Evolutionary conservation across 53 echinoderm and acorn worm species (phyloP).

Genomic region (Hippasteria phrygiana): DNA sequence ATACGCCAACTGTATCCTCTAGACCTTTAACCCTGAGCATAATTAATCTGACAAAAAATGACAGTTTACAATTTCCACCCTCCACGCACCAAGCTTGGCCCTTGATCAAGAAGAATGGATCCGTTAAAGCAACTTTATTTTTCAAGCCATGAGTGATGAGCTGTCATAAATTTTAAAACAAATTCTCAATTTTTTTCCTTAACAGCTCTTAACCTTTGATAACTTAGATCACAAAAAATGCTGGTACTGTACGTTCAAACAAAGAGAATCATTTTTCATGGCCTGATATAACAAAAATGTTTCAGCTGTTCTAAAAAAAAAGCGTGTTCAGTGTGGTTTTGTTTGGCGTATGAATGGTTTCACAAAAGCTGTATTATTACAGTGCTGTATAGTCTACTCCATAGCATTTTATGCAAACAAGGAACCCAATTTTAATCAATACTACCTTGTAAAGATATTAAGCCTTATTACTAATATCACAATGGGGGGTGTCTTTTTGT

Average conservation of each 20-base stretch:
- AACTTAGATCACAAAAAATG: neutral
- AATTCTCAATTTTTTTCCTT: neutral
- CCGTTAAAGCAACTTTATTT: neutral
- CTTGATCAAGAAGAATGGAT: neutral
- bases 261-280: slow-evolving; percentile 17
- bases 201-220: neutral
- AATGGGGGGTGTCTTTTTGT: neutral
- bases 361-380: slow-evolving; percentile 22
- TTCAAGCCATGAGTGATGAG: too few species aligned
- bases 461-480: neutral
- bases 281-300: slow-evolving; percentile 1
- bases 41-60: slow-evolving; percentile 47
- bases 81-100: neutral
- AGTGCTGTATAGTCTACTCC: neutral
- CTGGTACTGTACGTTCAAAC: neutral
- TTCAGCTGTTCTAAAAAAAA: slow-evolving; percentile 20
- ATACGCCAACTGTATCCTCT: neutral
- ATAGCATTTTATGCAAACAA: neutral
- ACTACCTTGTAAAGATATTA: neutral
- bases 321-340: neutral
- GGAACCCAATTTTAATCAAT: neutral
- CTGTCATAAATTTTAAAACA: too few species aligned
- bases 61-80: neutral
- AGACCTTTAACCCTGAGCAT: neutral
- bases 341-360: neutral